Percentiles rank a stretch among this genome's conserved stretches.
Conservation (phyloP, 1,140 invertebrate species). For the Stegodyphus mimosarum region DNA sequence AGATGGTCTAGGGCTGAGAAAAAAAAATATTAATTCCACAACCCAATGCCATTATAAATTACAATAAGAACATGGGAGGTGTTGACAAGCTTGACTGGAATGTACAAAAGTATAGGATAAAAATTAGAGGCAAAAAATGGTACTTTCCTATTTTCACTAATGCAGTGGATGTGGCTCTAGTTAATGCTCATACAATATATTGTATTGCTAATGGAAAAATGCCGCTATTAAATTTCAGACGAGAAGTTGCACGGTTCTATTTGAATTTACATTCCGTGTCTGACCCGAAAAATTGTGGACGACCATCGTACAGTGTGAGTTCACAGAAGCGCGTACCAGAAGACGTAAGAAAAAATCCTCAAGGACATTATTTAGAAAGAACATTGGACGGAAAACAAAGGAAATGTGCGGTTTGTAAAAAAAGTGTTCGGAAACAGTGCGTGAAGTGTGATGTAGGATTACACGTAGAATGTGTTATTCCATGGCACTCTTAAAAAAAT, state of each 20-base stretch:
- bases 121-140: slow-evolving; percentile 40
- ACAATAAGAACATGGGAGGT: not conserved
- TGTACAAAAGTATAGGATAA: slow-evolving; percentile 38
- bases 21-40: slow-evolving; percentile 1
- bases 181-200: slow-evolving; percentile 40
- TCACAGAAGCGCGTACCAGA: slow-evolving; percentile 34
- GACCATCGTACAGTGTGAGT: not conserved
- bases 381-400: slow-evolving; percentile 35
- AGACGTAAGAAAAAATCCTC: slow-evolving; percentile 39
- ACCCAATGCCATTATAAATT: slow-evolving; percentile 2
- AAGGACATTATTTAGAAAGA: slow-evolving; percentile 39
- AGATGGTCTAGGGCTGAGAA: slow-evolving; percentile 20
- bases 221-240: slow-evolving; percentile 39
- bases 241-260: slow-evolving; percentile 37
- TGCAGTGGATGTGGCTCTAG: slow-evolving; percentile 38
- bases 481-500: slow-evolving; percentile 40
- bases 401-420: slow-evolving; percentile 33
- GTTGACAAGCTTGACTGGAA: slow-evolving; percentile 18
- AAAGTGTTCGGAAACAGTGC: slow-evolving; percentile 30
- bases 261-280: slow-evolving; percentile 30
- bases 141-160: slow-evolving; percentile 38
- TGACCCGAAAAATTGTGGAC: slow-evolving; percentile 15
- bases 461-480: slow-evolving; percentile 36
- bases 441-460: slow-evolving; percentile 37
- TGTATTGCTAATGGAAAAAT: slow-evolving; percentile 40